Evolutionary conservation across 1,140 invertebrate genomes (phyloP), one percentile per base, ranked within the genome.

Genomic region (Calephelis virginiensis): DNA sequence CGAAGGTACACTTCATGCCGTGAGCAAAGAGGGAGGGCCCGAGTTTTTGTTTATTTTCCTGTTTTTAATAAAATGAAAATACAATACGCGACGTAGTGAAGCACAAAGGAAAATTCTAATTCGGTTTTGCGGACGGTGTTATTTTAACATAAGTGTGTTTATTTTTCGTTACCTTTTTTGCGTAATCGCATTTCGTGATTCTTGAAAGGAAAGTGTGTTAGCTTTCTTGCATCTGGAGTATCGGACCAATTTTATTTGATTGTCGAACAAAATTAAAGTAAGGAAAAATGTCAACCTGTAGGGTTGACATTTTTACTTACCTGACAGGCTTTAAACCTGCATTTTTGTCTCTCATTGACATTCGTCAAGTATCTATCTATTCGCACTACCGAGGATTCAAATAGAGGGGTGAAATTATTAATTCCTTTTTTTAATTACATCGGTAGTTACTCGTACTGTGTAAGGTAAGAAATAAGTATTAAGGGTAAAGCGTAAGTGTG

Each of bases 41-140:
- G 38, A 71, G 72, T 78, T 80, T 81, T 82, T 84, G 76, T 80
- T 82, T 85, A 73, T 83, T 86, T 83, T 84, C 70, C 79, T 56
- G 53, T 17, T 76, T 83, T 82, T 85, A 84, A 85, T 86, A 81
- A 82, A 86, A 85, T 68, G 73, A 80, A 82, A 82, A 84, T 74
- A 85, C 77, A 82, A 81, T 64, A 50, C 75, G 72, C 72, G 74
- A 69, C 69, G 76, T 66, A 67, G 78, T 70, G 72, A 76, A 69
- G 73, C 67, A 81, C 77, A 84, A 80, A 86, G 78, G 77, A 76
- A 82, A 80, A 78, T 81, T 81, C 71, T 80, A 81, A 88, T 85
- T 80, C 70, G 65, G 65, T 78, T 80, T 75, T 71, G 68, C 70
- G 73, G 73, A 66, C 71, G 75, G 69, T 71, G 76, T 83, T 78